These are phyloP conservation scores for Gastrophysa polygoni DNA, from an alignment of 2,888 invertebrate species.

Conservation along the genomic window DNA sequence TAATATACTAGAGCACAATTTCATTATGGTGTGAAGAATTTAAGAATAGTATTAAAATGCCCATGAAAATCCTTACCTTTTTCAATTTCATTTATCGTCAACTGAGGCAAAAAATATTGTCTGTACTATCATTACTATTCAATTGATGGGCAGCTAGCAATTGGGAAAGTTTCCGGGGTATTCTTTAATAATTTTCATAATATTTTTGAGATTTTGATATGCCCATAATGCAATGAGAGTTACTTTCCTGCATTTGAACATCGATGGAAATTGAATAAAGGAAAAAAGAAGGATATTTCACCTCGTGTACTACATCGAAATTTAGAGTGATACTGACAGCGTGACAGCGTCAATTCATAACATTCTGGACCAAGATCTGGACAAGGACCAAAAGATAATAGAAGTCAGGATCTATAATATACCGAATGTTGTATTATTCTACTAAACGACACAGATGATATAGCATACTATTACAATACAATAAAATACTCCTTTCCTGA, in stretches of 20 bases:
- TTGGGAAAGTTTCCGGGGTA: not conserved
- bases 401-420: too few species aligned
- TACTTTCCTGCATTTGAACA: not conserved
- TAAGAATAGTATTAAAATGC: too few species aligned
- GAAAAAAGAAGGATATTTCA: not conserved
- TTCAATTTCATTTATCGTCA: not conserved
- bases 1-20: too few species aligned
- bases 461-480: too few species aligned
- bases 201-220: not conserved
- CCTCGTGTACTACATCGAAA: not conserved
- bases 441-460: too few species aligned
- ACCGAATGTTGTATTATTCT: too few species aligned
- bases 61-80: not conserved
- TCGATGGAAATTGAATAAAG: not conserved
- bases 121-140: not conserved
- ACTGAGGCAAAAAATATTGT: not conserved
- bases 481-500: too few species aligned
- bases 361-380: too few species aligned
- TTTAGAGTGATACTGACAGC: not conserved
- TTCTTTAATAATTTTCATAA: not conserved
- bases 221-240: not conserved
- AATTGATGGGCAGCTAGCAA: not conserved
- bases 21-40: too few species aligned
- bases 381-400: too few species aligned
- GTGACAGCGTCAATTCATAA: not conserved